Evolutionary conservation across 1,140 invertebrate genomes (phyloP).

Genomic region (Stegodyphus dumicola): DNA sequence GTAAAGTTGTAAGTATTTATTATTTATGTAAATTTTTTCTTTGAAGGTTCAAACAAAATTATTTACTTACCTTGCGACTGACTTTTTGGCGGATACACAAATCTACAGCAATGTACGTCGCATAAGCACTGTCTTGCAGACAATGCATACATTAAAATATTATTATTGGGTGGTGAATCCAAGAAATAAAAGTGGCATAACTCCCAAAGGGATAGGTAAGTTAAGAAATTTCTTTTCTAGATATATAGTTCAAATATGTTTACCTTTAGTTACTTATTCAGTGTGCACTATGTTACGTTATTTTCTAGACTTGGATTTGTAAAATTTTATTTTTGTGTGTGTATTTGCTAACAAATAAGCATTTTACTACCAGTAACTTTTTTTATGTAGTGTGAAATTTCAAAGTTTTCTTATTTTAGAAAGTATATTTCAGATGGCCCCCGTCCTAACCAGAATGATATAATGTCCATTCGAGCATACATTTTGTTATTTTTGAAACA

Average conservation of each 20-base stretch:
- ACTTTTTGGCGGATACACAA: conserved; percentile 96
- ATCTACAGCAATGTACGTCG: conserved; percentile 97
- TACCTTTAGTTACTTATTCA: neutral
- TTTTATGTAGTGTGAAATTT: too few species aligned
- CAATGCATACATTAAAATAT: conserved; percentile 97
- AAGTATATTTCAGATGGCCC: conserved; percentile 80
- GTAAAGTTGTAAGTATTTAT: neutral
- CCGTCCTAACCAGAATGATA: conserved; percentile 91
- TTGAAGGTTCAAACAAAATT: conserved; percentile 85
- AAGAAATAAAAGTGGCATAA: conserved; percentile 91
- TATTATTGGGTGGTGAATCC: conserved; percentile 99
- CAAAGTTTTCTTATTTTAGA: neutral
- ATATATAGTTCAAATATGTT: conserved; percentile 14
- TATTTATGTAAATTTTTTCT: neutral
- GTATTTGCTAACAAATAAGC: too few species aligned
- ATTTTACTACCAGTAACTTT: too few species aligned
- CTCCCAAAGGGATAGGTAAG: conserved; percentile 92
- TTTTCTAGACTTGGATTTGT: too few species aligned
- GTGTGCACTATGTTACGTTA: too few species aligned
- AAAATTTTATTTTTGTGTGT: too few species aligned
- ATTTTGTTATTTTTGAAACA: conserved; percentile 96
- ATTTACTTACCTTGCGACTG: conserved; percentile 97
- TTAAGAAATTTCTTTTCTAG: conserved; percentile 8
- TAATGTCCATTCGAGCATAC: conserved; percentile 91
- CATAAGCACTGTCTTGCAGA: conserved; percentile 96